Conservation (phyloP, 2,797 vertebrate species). For the Pangasius larnaudii region DNA sequence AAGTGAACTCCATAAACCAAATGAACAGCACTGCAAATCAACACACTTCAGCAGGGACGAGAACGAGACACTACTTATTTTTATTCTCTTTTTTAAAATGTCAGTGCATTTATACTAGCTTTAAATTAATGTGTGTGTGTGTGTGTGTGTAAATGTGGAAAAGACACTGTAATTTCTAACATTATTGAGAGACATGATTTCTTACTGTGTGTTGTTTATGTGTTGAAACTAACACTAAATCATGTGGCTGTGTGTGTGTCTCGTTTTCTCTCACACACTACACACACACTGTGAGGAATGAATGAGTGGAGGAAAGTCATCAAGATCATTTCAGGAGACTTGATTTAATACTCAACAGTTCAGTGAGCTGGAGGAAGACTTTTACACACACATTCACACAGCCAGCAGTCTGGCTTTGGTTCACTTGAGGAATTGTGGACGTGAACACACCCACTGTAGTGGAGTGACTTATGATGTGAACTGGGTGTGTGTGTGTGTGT, state of each 20-base stretch:
- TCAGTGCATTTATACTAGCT: not conserved
- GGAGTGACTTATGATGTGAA: not conserved
- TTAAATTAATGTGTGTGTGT: not conserved
- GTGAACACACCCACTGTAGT: not conserved
- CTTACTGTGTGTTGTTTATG: not conserved
- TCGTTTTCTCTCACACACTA: not conserved
- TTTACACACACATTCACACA: not conserved
- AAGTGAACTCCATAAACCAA: not conserved
- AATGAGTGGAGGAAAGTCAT: not conserved
- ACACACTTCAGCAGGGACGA: not conserved
- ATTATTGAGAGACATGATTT: not conserved
- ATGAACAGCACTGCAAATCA: not conserved
- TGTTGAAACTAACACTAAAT: not conserved
- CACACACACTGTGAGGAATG: not conserved
- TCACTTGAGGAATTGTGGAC: not conserved
- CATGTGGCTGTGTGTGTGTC: not conserved
- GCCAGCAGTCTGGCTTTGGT: not conserved
- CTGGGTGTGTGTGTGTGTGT: not conserved
- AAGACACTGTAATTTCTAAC: not conserved
- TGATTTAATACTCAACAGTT: slow-evolving; percentile 13
- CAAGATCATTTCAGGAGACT: slow-evolving; percentile 12
- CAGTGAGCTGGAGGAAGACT: not conserved
- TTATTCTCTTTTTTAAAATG: not conserved
- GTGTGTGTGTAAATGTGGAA: not conserved
- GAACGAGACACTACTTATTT: not conserved